A percentile compares a stretch with the other conserved stretches of the same genome.
phyloP scores from a whole-genome alignment of 2,113 vertebrate genomes.

The Tragelaphus scriptus region DNA sequence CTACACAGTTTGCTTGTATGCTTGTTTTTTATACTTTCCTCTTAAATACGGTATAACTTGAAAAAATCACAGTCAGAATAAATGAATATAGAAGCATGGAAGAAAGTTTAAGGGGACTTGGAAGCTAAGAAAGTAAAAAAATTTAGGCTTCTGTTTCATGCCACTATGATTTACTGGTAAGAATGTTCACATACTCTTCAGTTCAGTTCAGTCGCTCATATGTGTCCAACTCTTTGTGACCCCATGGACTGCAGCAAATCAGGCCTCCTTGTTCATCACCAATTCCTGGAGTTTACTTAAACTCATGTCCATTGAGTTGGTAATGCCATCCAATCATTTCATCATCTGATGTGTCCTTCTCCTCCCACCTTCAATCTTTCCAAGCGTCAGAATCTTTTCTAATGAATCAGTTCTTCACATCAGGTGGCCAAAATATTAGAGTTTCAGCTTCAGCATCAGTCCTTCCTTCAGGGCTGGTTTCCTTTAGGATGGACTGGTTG shows the following conservation, averaged over 20 bases:
- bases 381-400: too few relatives aligned
- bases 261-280: too few relatives aligned
- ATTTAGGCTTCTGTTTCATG: neutral
- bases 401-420: too few relatives aligned
- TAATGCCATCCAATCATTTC: too few relatives aligned
- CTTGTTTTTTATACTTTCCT: neutral
- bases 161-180: neutral
- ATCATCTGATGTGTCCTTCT: too few relatives aligned
- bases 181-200: neutral
- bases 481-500: too few relatives aligned
- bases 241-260: neutral
- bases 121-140: neutral
- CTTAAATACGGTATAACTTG: neutral
- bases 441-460: too few relatives aligned
- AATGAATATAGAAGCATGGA: neutral
- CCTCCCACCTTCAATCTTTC: too few relatives aligned
- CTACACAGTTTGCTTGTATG: neutral
- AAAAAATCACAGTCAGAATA: neutral
- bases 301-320: too few relatives aligned
- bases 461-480: too few relatives aligned
- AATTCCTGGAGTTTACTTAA: too few relatives aligned
- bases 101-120: neutral
- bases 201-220: neutral
- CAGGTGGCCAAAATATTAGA: too few relatives aligned
- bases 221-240: neutral